These are phyloP conservation scores for Antennarius striatus DNA, from an alignment of 2,113 vertebrate species.

Conservation along the genomic window DNA sequence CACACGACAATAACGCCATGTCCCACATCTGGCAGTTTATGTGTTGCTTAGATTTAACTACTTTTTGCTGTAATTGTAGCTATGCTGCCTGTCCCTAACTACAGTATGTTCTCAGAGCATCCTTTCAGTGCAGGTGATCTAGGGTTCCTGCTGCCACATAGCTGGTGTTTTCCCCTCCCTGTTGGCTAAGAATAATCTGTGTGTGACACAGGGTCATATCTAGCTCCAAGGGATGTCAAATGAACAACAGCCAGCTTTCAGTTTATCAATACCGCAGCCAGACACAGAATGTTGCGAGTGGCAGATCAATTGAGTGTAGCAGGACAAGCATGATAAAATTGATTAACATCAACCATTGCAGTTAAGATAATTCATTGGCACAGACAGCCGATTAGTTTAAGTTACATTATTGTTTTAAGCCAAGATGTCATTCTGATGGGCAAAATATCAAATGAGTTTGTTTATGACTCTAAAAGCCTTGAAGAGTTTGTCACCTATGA, in stretches of 20 bases:
- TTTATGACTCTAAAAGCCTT: background rate
- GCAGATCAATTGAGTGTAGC: conserved; percentile 58
- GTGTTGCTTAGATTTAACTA: conserved; percentile 6
- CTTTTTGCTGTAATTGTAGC: too few species aligned
- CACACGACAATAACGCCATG: too few species aligned
- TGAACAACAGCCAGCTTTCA: conserved; percentile 26
- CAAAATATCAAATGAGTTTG: background rate
- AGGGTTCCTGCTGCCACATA: too few species aligned
- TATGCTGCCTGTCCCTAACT: too few species aligned
- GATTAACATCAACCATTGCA: conserved; percentile 41
- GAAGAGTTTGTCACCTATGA: background rate
- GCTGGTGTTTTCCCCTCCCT: conserved; percentile 11
- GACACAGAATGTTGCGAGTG: conserved; percentile 49
- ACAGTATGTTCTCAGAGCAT: background rate
- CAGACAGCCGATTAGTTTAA: conserved; percentile 3
- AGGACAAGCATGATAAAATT: conserved; percentile 45
- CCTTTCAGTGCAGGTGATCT: conserved; percentile 26
- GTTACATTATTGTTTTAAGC: conserved; percentile 2
- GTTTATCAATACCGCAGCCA: conserved; percentile 52
- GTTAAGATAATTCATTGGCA: conserved; percentile 37
- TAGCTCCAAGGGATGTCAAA: conserved; percentile 53
- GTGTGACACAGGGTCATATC: conserved; percentile 45
- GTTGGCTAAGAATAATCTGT: conserved; percentile 1
- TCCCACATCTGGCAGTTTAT: too few species aligned
- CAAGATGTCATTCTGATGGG: background rate